phyloP scores from a whole-genome alignment of 2,113 vertebrate species.

The Ptilorrhoa leucosticta region DNA sequence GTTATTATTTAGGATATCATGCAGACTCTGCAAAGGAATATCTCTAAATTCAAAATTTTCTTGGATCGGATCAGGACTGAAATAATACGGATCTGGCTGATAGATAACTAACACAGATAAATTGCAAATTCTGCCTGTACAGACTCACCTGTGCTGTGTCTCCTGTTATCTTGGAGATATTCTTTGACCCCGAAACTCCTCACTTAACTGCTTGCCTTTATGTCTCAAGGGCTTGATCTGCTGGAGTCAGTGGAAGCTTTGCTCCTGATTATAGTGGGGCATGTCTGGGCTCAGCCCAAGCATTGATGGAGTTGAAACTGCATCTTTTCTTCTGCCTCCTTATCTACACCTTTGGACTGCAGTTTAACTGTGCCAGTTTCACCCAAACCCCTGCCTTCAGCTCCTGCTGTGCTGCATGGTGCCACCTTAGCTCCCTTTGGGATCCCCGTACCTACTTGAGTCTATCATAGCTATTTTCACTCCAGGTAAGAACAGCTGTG shows the following conservation, averaged over 20 bases:
- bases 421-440: background rate
- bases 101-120: background rate
- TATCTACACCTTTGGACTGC: background rate
- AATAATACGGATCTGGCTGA: background rate
- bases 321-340: background rate
- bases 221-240: slow-evolving; percentile 8
- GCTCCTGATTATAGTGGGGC: background rate
- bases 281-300: slow-evolving; percentile 6
- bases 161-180: background rate
- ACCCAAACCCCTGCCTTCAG: background rate
- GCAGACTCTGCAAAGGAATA: background rate
- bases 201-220: background rate
- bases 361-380: background rate
- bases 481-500: background rate
- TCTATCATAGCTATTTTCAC: background rate
- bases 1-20: background rate
- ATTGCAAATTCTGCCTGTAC: background rate
- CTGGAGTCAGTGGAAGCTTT: background rate
- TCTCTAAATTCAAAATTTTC: background rate
- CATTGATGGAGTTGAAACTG: background rate
- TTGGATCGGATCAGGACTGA: background rate
- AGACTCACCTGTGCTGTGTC: background rate
- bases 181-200: slow-evolving; percentile 19
- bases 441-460: background rate
- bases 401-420: background rate